Evolutionary conservation across 2,113 vertebrate genomes (phyloP).

Genomic region (Microtus pennsylvanicus): DNA sequence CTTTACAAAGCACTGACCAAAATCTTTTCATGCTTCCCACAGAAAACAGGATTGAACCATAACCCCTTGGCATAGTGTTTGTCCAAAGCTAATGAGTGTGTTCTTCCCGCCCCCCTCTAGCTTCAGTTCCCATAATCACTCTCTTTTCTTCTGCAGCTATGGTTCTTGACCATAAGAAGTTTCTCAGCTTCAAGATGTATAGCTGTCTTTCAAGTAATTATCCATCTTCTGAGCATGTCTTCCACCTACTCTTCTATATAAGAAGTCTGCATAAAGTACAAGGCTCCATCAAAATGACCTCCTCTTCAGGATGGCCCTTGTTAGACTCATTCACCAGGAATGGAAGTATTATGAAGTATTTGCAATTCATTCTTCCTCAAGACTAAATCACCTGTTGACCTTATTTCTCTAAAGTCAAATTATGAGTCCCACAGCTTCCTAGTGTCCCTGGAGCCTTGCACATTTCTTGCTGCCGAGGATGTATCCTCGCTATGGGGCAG

Average conservation of each 20-base stretch:
- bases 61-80: neutral
- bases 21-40: constrained; percentile 11
- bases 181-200: neutral
- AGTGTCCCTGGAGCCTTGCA: neutral
- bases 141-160: neutral
- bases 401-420: neutral
- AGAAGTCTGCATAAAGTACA: neutral
- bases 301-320: neutral
- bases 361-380: neutral
- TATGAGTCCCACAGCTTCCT: neutral
- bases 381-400: neutral
- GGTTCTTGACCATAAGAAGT: neutral
- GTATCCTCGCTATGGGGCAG: neutral
- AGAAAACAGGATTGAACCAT: neutral
- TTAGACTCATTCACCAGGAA: neutral
- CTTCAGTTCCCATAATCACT: neutral
- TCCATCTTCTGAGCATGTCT: neutral
- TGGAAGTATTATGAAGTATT: neutral
- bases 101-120: neutral
- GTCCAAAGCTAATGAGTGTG: neutral
- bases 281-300: neutral
- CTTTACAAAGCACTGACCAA: constrained; percentile 57
- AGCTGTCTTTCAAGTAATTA: neutral
- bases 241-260: neutral
- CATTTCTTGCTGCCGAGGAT: neutral